Evolutionary conservation across 1,140 invertebrate genomes (phyloP), one percentile per base, ranked within the genome.

Genomic region (Drosophila teissieri): DNA sequence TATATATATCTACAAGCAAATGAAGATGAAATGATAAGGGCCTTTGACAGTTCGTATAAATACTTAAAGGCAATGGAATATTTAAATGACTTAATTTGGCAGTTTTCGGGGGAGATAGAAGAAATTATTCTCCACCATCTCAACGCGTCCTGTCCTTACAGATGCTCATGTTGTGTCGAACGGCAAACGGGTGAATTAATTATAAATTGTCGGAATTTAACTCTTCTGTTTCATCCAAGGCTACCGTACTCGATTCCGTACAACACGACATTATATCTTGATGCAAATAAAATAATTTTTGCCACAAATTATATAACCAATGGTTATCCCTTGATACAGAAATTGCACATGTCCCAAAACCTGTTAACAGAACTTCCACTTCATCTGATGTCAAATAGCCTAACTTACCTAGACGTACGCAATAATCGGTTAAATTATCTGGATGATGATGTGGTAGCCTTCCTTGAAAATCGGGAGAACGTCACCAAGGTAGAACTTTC

Each of bases 381-480:
- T 24, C 5, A 37, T 2, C 4, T 45, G 15, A 11, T 64, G 2
- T 42, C 40, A 1, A 15, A 64, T 31, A 64, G 60, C 31, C 11
- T 64, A 8, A 60, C 61, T 2, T 60, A 61, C 5, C 6, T 64
- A 12, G 61, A 64, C 14, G 2, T 64, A 4, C 19, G 55, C 8
- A 64, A 58, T n/a, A 64, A 64, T 42, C 8, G 1, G 0, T 11
- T 64, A 4, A 24, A 3, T n/a, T 10, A 4, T 3, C 54, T 64
- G 7, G 54, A 60, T 19, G 53, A 64, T 36, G n/a, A 4, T 7
- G 1, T 19, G 3, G 19, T 60, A 3, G 19, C 3, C 2, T 60
- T 64, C 6, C 22, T 64, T 14, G 24, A 31, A 44, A 14, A 19
- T 19, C 61, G 40, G 0, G 22, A 64, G 4, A 31, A 14, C 24